A percentile compares a stretch with the other conserved stretches of the same genome.
phyloP scores from a whole-genome alignment of 2,113 vertebrate genomes.

The Neomonachus schauinslandi region DNA sequence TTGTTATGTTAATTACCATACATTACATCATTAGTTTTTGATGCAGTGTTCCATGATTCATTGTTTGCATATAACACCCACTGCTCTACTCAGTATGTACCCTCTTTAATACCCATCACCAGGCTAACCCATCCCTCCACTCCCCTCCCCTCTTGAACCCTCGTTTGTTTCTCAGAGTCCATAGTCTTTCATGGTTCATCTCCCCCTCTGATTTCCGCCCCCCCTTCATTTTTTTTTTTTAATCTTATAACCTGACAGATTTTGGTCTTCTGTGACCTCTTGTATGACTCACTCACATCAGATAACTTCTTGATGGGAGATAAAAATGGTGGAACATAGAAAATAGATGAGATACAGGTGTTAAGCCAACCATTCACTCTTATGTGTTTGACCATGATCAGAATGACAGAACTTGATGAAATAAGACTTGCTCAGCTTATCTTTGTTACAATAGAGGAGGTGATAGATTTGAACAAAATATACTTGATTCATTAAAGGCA shows the following conservation, averaged over 20 bases:
- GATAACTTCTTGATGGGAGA: background rate
- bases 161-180: no score
- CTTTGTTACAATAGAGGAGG: background rate
- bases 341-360: background rate
- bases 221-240: background rate
- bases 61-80: no score
- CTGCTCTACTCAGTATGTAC: no score
- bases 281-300: background rate
- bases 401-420: background rate
- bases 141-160: no score
- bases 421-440: background rate
- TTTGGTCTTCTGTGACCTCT: background rate
- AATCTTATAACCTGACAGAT: background rate
- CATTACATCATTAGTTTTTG: no score
- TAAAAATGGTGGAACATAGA: background rate
- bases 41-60: no score
- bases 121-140: no score
- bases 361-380: background rate
- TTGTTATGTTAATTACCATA: no score
- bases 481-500: background rate
- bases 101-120: no score
- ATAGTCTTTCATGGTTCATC: no score
- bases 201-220: no score
- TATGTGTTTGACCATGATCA: background rate
- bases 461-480: background rate